Base-by-base conservation (phyloP, 2,888 invertebrate genomes). In the Chrysotoxum bicinctum region DNA sequence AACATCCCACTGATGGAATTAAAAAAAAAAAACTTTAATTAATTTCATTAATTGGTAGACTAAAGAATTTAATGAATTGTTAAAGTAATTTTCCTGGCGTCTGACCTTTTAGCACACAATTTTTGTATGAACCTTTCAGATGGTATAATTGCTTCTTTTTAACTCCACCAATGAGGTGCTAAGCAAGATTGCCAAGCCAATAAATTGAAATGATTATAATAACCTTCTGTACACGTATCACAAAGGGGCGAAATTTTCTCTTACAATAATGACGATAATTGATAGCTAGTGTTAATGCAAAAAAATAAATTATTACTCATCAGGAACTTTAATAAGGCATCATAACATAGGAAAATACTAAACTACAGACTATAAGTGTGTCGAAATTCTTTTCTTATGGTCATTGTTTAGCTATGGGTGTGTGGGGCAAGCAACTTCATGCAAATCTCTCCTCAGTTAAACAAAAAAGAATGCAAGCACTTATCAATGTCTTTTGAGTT, bases 381-480 rank as follows among this genome's bases (percentile, higher is more conserved):
- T 50, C 50, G 2, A 50, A 50, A n/a, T 14, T 14, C 5, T 12
- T 10, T 10, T 19, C 1, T 9, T 45, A 9, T 19, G 6, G 21
- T 48, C 12, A 23, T 21, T 48, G n/a, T 16, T 43, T 16, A 43
- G 43, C 12, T 43, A 16, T 43, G n/a, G n/a, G n/a, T n/a, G n/a
- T n/a, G n/a, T n/a, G n/a, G n/a, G n/a, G n/a, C n/a, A 45, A 43
- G 12, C 14, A 23, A 23, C 23, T 50, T 9, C 23, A 50, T 50
- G 50, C 14, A 50, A 23, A 50, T 50, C 14, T 50, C 14, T 50
- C 21, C 2, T 23, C 14, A 7, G 2, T 23, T 14, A 23, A 50
- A 54, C 30, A 54, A 16, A 54, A 54, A 54, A 54, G 54, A 54
- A 54, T 30, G 30, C 54, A 54, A 54, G 7, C 30, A 54, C 54